These are phyloP conservation scores for Chironomus tentans DNA, from an alignment of 2,888 invertebrate species.

Conservation along the genomic window DNA sequence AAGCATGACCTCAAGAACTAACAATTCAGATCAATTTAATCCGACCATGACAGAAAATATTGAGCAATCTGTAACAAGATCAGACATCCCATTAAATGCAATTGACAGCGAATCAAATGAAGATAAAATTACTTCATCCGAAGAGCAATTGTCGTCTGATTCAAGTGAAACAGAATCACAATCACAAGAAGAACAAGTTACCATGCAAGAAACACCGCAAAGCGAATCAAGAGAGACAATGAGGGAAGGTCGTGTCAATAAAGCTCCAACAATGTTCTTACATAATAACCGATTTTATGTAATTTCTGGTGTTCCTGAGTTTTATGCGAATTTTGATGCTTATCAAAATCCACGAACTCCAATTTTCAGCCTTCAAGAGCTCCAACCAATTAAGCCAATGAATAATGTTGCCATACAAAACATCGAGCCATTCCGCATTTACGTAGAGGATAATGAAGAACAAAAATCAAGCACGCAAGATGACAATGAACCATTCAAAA, in stretches of 20 bases:
- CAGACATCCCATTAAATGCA: background rate
- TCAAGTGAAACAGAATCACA: background rate
- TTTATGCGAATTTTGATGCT: constrained; percentile 34
- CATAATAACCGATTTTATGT: constrained; percentile 50
- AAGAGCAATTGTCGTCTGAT: background rate
- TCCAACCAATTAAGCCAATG: constrained; percentile 28
- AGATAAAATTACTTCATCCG: background rate
- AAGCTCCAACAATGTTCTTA: constrained; percentile 29
- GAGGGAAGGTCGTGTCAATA: constrained; percentile 29
- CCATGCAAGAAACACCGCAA: constrained; percentile 31
- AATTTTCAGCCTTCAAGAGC: constrained; percentile 31
- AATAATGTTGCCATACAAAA: background rate
- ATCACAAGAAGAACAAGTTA: constrained; percentile 28
- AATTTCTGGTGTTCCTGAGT: constrained; percentile 47
- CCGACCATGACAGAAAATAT: too few relatives aligned
- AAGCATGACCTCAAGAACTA: too few relatives aligned
- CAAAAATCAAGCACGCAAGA: background rate
- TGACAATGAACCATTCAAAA: background rate
- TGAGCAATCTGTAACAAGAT: background rate
- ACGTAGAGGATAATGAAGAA: background rate
- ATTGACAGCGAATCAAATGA: background rate
- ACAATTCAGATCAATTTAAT: too few relatives aligned
- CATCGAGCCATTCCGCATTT: background rate
- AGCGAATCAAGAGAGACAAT: constrained; percentile 31
- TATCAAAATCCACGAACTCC: constrained; percentile 31